Evolutionary conservation across 2,113 vertebrate species (phyloP).

Genomic region (Nansenia antarctica): DNA sequence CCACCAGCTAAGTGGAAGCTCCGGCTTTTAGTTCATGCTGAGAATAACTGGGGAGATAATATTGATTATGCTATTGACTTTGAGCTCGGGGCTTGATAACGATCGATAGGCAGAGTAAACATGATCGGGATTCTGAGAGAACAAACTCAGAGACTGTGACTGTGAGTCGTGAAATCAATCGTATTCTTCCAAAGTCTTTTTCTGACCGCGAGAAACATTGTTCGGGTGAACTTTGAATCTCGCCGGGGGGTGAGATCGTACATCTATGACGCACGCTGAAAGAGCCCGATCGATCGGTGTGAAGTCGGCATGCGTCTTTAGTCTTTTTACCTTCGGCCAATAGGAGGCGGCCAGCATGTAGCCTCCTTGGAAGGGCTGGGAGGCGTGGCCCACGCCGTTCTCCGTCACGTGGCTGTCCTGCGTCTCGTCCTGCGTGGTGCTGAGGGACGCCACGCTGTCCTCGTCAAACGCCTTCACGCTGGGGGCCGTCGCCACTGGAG

Average conservation of each 20-base stretch:
- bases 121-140: not conserved
- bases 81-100: too few relatives aligned
- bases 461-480: constrained; percentile 93
- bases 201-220: too few relatives aligned
- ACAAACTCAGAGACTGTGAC: not conserved
- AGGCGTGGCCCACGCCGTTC: constrained; percentile 83
- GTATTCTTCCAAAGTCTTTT: too few relatives aligned
- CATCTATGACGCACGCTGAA: not conserved
- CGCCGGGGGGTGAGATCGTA: too few relatives aligned
- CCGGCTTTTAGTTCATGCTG: too few relatives aligned
- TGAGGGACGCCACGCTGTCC: constrained; percentile 93
- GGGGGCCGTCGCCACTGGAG: constrained; percentile 67
- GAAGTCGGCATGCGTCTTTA: too few relatives aligned
- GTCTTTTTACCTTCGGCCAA: constrained; percentile 91
- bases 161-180: too few relatives aligned
- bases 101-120: too few relatives aligned
- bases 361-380: constrained; percentile 86
- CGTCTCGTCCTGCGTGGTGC: constrained; percentile 89
- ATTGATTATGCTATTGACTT: too few relatives aligned
- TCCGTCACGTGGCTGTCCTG: constrained; percentile 89
- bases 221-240: too few relatives aligned
- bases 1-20: too few relatives aligned
- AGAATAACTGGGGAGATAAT: too few relatives aligned
- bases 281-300: not conserved
- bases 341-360: constrained; percentile 95